A percentile compares a stretch with the other conserved stretches of the same genome.
Evolutionary conservation across 2,888 invertebrate species (phyloP).

Genomic region (Caenorhabditis angaria): DNA sequence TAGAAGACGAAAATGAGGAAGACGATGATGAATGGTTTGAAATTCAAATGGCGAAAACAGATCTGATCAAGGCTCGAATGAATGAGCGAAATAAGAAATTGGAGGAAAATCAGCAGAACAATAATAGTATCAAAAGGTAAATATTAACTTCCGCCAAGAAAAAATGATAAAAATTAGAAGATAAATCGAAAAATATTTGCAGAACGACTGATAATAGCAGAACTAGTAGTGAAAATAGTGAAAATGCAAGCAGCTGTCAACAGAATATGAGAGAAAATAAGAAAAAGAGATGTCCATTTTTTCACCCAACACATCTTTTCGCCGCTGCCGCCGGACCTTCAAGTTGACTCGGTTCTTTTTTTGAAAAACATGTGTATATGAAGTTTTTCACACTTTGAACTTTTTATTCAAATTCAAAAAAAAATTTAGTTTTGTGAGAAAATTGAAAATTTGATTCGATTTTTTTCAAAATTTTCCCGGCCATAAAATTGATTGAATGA

Average conservation of each 20-base stretch:
- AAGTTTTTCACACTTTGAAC: no score
- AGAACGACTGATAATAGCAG: slow-evolving; percentile 14
- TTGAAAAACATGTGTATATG: no score
- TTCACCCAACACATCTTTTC: slow-evolving; percentile 42
- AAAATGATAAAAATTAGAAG: neutral
- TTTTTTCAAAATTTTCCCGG: no score
- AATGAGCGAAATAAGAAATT: slow-evolving; percentile 19
- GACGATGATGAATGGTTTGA: slow-evolving; percentile 38
- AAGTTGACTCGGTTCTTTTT: no score
- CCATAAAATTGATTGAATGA: no score
- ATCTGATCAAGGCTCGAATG: slow-evolving; percentile 35
- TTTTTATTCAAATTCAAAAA: no score
- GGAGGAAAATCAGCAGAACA: slow-evolving; percentile 25
- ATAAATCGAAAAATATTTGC: neutral
- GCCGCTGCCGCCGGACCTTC: neutral
- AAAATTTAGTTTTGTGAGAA: no score
- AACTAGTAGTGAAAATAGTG: slow-evolving; percentile 9
- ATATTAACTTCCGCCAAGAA: no score
- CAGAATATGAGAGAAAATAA: slow-evolving; percentile 15
- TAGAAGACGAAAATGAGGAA: slow-evolving; percentile 20
- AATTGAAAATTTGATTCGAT: no score
- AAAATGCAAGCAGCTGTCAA: slow-evolving; percentile 14
- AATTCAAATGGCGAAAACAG: slow-evolving; percentile 36
- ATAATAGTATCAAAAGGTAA: slow-evolving; percentile 10
- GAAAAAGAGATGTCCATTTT: slow-evolving; percentile 30